These are phyloP conservation scores for Aphidius ervi DNA, from an alignment of 1,140 invertebrate species.

Conservation along the genomic window DNA sequence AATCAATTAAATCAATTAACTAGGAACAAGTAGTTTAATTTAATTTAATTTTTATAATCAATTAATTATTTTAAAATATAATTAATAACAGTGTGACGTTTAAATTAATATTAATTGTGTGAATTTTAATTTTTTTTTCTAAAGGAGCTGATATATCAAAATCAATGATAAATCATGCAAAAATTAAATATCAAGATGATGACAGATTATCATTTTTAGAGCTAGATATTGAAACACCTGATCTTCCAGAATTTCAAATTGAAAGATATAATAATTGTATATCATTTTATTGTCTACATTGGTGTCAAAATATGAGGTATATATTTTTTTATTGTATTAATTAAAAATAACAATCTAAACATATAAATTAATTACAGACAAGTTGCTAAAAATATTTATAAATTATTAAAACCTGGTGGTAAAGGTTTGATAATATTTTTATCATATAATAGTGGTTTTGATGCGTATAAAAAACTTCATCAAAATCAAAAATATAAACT, in stretches of 20 bases:
- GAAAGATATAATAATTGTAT: conserved; percentile 67
- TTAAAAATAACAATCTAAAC: neutral
- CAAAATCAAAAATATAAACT: conserved; percentile 58
- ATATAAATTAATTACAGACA: conserved; percentile 45
- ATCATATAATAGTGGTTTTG: conserved; percentile 67
- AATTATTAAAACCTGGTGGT: conserved; percentile 62
- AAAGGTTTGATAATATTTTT: conserved; percentile 68
- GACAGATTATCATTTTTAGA: conserved; percentile 57
- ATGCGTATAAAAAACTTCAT: conserved; percentile 63
- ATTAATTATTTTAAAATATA: too few relatives aligned
- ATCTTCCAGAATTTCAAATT: conserved; percentile 51
- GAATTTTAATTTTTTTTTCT: neutral
- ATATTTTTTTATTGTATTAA: conserved; percentile 26
- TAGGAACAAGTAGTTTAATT: neutral
- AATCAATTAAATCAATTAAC: too few relatives aligned
- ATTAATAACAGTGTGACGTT: too few relatives aligned
- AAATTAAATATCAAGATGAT: conserved; percentile 49
- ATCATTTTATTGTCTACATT: conserved; percentile 80
- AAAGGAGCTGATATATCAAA: conserved; percentile 66
- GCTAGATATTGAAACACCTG: conserved; percentile 60
- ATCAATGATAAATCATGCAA: conserved; percentile 67
- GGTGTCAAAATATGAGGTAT: conserved; percentile 71
- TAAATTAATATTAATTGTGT: too few relatives aligned
- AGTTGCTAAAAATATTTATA: conserved; percentile 63
- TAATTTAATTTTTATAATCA: neutral